Conservation (phyloP, 1,140 invertebrate species). For the Saxidomus purpurata region DNA sequence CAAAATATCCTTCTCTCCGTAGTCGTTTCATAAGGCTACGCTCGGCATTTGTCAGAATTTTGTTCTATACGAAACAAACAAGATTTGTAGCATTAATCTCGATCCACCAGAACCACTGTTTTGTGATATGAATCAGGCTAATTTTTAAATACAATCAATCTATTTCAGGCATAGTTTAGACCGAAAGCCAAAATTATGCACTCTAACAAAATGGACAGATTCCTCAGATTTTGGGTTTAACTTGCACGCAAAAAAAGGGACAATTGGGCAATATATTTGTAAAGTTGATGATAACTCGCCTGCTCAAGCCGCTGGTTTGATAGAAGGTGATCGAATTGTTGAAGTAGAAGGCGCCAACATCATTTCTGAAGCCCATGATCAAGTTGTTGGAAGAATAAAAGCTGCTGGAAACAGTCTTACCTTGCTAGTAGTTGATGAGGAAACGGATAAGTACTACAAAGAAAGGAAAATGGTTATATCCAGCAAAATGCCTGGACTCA, state of each 20-base stretch:
- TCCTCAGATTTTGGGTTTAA: conserved; percentile 99
- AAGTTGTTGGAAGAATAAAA: conserved; percentile 90
- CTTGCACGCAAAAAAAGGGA: conserved; percentile 97
- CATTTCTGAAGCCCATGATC: conserved; percentile 95
- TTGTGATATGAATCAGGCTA: no score
- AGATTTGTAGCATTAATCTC: no score
- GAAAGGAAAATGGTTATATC: no score
- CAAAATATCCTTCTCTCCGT: no score
- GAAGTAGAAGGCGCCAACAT: conserved; percentile 90
- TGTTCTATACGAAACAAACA: no score
- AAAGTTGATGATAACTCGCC: conserved; percentile 97
- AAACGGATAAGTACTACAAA: conserved; percentile 92
- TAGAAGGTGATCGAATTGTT: conserved; percentile 96
- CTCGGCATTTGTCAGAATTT: no score
- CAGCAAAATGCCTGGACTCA: no score
- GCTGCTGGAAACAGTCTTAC: conserved; percentile 94
- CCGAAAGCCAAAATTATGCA: conserved; percentile 78
- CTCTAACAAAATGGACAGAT: conserved; percentile 92
- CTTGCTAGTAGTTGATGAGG: conserved; percentile 94
- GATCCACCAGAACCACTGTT: no score
- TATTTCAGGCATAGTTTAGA: no score
- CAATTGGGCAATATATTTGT: conserved; percentile 98
- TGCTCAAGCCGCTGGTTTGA: no score
- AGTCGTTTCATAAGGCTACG: no score
- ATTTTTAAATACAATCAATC: no score